Evolutionary conservation across 1,140 invertebrate species (phyloP).

Genomic region (Drosophila navojoa): DNA sequence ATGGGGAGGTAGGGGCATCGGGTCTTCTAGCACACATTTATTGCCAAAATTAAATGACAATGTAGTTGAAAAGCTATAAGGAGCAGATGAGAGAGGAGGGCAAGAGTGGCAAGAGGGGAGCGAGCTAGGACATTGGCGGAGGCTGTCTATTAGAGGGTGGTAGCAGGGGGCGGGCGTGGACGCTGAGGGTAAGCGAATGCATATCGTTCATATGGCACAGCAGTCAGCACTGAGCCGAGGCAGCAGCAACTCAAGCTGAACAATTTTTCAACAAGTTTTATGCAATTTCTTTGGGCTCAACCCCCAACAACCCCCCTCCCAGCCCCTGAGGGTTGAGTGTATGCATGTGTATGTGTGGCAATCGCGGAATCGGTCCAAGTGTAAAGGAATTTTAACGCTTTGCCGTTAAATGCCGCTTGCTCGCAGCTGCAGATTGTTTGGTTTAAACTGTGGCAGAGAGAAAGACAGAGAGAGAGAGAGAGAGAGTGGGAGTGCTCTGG

Average conservation of each 20-base stretch:
- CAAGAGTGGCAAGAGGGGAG: too few species aligned
- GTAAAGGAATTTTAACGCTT: slow-evolving; percentile 80
- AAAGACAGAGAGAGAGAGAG: neutral
- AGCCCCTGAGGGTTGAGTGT: neutral
- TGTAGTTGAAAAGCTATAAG: slow-evolving; percentile 63
- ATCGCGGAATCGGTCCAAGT: slow-evolving; percentile 64
- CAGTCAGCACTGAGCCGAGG: neutral
- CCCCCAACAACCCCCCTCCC: slow-evolving; percentile 9
- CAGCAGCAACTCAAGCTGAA: slow-evolving; percentile 34
- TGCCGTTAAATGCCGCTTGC: slow-evolving; percentile 60
- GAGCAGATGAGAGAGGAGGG: neutral
- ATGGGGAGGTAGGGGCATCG: neutral
- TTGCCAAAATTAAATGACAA: slow-evolving; percentile 83
- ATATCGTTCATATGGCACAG: slow-evolving; percentile 42
- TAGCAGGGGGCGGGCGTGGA: neutral
- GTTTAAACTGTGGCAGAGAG: slow-evolving; percentile 53
- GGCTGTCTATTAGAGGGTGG: neutral
- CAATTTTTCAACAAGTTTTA: slow-evolving; percentile 78
- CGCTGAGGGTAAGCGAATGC: neutral
- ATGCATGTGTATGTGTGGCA: slow-evolving; percentile 22
- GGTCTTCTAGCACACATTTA: slow-evolving; percentile 63
- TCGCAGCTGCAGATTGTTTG: slow-evolving; percentile 72
- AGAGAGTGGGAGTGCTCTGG: neutral
- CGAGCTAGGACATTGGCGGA: too few species aligned
- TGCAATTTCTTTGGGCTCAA: slow-evolving; percentile 43